Conservation (phyloP, 2,888 invertebrate species). For the Venustoraphidia nigricollis region DNA sequence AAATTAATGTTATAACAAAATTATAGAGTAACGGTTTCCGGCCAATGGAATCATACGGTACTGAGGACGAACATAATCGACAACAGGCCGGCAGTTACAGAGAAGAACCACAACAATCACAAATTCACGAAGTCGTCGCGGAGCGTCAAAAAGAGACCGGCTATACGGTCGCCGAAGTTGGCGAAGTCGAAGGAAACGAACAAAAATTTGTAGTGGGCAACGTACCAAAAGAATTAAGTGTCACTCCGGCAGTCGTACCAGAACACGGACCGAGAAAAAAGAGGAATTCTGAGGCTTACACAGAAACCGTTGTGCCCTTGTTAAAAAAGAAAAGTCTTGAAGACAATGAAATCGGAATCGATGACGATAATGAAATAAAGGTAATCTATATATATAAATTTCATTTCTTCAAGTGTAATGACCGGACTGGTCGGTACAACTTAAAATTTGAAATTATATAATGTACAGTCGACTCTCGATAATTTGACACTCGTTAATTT, state of each 20-base stretch:
- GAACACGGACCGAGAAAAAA: conserved; percentile 44
- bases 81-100: conserved; percentile 21
- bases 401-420: too few relatives aligned
- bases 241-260: conserved; percentile 42
- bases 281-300: conserved; percentile 14
- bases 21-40: conserved; percentile 14
- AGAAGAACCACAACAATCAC: conserved; percentile 3
- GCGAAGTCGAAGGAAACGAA: conserved; percentile 21
- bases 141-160: conserved; percentile 24
- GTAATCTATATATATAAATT: neutral
- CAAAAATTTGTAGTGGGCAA: conserved; percentile 49
- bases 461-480: too few relatives aligned
- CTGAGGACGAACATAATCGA: conserved; percentile 24
- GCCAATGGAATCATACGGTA: conserved; percentile 22
- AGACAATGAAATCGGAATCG: conserved; percentile 29
- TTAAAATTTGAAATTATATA: neutral
- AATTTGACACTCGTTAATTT: too few relatives aligned
- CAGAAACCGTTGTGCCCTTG: conserved; percentile 18
- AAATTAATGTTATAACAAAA: conserved; percentile 21
- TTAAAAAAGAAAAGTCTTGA: conserved; percentile 20
- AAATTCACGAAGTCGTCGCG: conserved; percentile 27
- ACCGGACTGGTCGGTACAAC: neutral
- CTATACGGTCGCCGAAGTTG: conserved; percentile 23
- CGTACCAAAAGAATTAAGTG: conserved; percentile 39
- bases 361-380: conserved; percentile 10